Evolutionary conservation across 2,888 invertebrate species (phyloP), one percentile per base, ranked within the genome.

Genomic region (Ochropleura plecta): DNA sequence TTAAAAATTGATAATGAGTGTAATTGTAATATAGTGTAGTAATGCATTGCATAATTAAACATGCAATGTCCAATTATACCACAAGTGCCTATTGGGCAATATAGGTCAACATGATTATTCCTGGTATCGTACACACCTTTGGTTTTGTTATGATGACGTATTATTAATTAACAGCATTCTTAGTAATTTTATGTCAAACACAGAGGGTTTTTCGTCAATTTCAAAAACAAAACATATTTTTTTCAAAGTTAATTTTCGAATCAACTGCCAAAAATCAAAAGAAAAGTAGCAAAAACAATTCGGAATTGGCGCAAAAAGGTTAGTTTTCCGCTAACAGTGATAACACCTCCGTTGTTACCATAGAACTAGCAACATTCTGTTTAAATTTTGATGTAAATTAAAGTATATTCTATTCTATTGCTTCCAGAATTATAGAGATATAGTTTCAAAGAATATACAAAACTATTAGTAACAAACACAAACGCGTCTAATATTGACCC

Each of bases 61-160:
- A 5, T n/a, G 64, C n/a, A 57, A n/a, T 48, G 10, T 44, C 14
- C 14, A 49, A 51, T 42, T 42, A 71, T 62, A n/a, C 18, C 10
- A 48, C 30, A 72, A 57, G 30, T 57, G 18, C 5, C 14, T 72
- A 76, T 57, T 59, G 70, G 10, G 20, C 20, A 76, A 20, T 48
- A 20, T 20, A 57, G n/a, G 53, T 68, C 49, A 70, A 65, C 46
- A 42, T 51, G 10, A 55, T 68, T 9, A 62, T 81, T 70, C 12
- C 42, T 53, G 46, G 66, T 69, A 77, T 65, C 55, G 16, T 49
- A 53, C 18, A 42, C 65, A 49, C n/a, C 14, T 72, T 30, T 66
- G 51, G 18, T 7, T 20, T n/a, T n/a, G 12, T 49, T 12, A 69
- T 66, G 62, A 82, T 62, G 20, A 71, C 51, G 65, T 59, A 63